Percentiles rank a stretch among this genome's conserved stretches.
Conservation (phyloP, 2,797 vertebrate species). For the Enteromius unitaeniatus region DNA sequence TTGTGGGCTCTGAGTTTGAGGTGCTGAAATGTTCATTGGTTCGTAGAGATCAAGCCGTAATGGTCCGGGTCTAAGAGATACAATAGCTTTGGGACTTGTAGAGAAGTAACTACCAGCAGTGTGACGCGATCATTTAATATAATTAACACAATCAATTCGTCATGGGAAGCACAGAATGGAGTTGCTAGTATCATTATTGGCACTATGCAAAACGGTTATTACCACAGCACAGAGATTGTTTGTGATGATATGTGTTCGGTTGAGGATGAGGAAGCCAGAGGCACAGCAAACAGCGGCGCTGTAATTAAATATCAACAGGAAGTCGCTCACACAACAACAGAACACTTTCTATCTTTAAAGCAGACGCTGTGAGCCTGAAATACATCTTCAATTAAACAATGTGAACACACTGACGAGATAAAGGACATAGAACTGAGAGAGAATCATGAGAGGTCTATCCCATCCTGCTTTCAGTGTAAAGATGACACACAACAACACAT, state of each 20-base stretch:
- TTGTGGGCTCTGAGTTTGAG: conserved; percentile 19
- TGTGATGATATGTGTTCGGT: conserved; percentile 27
- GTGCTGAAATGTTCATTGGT: conserved; percentile 19
- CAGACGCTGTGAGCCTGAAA: conserved; percentile 63
- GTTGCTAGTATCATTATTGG: conserved; percentile 21
- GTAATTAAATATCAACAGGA: conserved; percentile 74
- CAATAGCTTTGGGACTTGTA: not conserved
- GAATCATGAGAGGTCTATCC: conserved; percentile 3
- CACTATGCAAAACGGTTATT: conserved; percentile 9
- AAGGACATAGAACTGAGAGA: not conserved
- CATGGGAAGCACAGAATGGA: not conserved
- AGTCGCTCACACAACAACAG: conserved; percentile 67
- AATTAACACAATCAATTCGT: conserved; percentile 22
- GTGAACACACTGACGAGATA: conserved; percentile 20
- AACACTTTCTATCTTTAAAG: conserved; percentile 66
- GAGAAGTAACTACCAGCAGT: not conserved
- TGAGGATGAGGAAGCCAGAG: conserved; percentile 47
- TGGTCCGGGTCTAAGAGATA: not conserved
- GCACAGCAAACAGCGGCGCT: conserved; percentile 63
- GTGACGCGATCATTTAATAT: conserved; percentile 8
- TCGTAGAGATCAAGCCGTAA: not conserved
- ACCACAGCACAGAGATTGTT: conserved; percentile 26
- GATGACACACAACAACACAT: not conserved
- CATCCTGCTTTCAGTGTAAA: not conserved
- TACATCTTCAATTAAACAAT: conserved; percentile 43